Percentiles rank a stretch among this genome's conserved stretches.
phyloP scores from a whole-genome alignment of 2,797 vertebrate genomes.

The Pantherophis vulpinus region DNA sequence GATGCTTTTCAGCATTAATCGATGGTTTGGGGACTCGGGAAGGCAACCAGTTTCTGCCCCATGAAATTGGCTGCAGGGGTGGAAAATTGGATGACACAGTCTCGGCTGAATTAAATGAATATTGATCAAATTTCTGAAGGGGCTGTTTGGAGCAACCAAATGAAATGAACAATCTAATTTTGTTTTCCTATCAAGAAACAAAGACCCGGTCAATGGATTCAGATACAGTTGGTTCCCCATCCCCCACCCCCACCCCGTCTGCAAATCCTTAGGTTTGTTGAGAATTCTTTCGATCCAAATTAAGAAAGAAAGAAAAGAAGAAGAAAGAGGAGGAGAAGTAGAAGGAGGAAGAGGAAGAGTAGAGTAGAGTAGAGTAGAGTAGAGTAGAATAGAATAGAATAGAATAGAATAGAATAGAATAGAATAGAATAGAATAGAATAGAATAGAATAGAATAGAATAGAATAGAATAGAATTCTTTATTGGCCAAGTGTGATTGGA shows the following conservation, averaged over 20 bases:
- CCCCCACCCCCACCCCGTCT: too few relatives aligned
- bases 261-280: background rate
- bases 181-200: background rate
- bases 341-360: too few relatives aligned
- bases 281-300: background rate
- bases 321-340: too few relatives aligned
- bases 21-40: background rate
- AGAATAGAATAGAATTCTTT: too few relatives aligned
- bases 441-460: too few relatives aligned
- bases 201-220: background rate
- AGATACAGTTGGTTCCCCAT: background rate
- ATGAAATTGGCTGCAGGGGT: slow-evolving; percentile 2
- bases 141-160: background rate
- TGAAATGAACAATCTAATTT: slow-evolving; percentile 2
- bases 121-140: background rate
- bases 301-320: background rate
- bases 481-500: too few relatives aligned
- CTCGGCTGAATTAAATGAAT: slow-evolving; percentile 4
- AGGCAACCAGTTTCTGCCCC: background rate
- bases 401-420: too few relatives aligned
- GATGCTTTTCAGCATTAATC: background rate
- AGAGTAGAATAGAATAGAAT: too few relatives aligned
- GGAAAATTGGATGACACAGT: background rate
- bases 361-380: too few relatives aligned
- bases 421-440: too few relatives aligned